Base-by-base conservation (phyloP, 2,113 vertebrate species). In the Poecile atricapillus region DNA sequence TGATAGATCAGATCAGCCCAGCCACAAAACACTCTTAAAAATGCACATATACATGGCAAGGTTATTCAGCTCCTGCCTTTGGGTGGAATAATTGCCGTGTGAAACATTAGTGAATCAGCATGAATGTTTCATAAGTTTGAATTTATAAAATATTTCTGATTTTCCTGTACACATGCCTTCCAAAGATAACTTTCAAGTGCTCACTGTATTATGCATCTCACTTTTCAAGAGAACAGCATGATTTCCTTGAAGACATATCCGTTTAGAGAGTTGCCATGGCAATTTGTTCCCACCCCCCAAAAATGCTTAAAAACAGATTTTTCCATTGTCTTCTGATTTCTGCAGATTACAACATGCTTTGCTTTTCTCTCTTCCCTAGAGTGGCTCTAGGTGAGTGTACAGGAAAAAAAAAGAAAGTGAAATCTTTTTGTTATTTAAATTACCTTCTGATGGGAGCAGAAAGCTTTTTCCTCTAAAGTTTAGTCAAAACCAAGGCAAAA, bases 81-180 rank as follows among this genome's bases (percentile, higher is more conserved):
- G 80, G 50, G 84, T 50, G 94, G 67, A 96, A 91, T 77, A 94
- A 90, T 75, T 78, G 78, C 62, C 4, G 0, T 31, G 65, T 60
- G 95, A 95, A 94, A 93, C 65, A 65, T 92, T 84, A 93, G 93
- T n/a, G 80, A 90, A 92, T 75, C 90, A 89, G 83, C 74, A 95
- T 85, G 77, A 89, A 78, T 81, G 68, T 96, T 90, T 95, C 94
- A 96, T 94, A 93, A 94, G 71, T 30, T 95, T 77, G 75, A 85
- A 96, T 95, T 97, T 93, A 88, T 91, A 87, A 96, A 97, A 94
- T 91, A 95, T 95, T 95, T 97, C 96, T 97, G 96, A 95, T 97
- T 97, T 97, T 91, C 65, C 85, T 82, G 63, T 89, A 94, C 79
- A 87, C 64, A 65, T 75, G 82, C 87, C 95, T 95, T 97, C 94